phyloP scores from a whole-genome alignment of 2,888 invertebrate species.

The Chrysina gloriosa region DNA sequence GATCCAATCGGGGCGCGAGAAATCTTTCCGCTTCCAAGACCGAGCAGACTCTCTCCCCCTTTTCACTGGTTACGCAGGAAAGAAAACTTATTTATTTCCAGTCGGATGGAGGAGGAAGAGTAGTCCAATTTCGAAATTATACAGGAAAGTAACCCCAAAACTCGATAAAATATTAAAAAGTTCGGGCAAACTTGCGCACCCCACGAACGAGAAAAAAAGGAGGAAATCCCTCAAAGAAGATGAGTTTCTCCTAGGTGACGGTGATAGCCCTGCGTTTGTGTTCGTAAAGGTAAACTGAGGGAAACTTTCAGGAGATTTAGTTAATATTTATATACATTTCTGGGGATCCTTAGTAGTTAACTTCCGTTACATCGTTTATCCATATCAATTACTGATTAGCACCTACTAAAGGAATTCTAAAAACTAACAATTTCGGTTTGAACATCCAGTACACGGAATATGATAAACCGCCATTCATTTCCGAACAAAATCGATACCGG shows the following conservation, averaged over 20 bases:
- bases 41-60: background rate
- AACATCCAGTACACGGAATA: no score
- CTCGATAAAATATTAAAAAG: slow-evolving; percentile 37
- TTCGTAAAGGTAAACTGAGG: background rate
- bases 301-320: background rate
- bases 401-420: no score
- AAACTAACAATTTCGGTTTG: no score
- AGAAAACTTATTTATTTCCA: slow-evolving; percentile 35
- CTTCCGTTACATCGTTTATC: no score
- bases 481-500: background rate
- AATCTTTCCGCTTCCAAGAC: slow-evolving; percentile 17
- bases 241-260: slow-evolving; percentile 14
- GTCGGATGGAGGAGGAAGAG: slow-evolving; percentile 2
- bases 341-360: no score
- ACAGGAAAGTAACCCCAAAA: slow-evolving; percentile 29
- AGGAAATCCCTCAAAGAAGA: slow-evolving; percentile 7
- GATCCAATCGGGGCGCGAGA: slow-evolving; percentile 14
- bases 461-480: no score
- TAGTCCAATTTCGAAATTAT: slow-evolving; percentile 29
- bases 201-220: slow-evolving; percentile 9
- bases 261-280: slow-evolving; percentile 19
- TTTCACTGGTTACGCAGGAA: background rate
- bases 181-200: slow-evolving; percentile 21
- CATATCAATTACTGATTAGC: no score
- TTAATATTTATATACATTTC: no score